Percentiles rank a stretch among this genome's conserved stretches.
Evolutionary conservation across 2,888 invertebrate genomes (phyloP).

Genomic region (Ophonus ardosiacus): DNA sequence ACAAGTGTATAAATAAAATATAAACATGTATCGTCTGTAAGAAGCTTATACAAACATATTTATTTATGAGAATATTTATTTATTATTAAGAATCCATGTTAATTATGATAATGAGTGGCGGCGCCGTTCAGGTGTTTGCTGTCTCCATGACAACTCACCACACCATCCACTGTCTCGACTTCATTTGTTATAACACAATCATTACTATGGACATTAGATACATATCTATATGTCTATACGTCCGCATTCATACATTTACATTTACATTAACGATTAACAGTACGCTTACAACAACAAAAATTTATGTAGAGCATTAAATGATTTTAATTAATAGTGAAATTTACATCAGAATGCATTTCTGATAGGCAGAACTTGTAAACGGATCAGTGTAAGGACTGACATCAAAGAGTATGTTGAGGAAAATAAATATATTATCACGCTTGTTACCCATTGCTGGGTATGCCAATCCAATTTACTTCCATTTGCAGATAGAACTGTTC

Average conservation of each 20-base stretch:
- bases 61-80: not conserved
- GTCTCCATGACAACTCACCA: not conserved
- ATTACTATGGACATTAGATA: not conserved
- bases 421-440: not conserved
- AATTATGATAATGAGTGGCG: not conserved
- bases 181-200: not conserved
- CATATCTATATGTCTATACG: not conserved
- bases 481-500: too few species aligned
- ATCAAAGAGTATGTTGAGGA: not conserved
- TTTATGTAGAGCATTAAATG: not conserved
- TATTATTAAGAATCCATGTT: not conserved
- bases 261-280: not conserved
- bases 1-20: not conserved
- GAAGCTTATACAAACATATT: not conserved
- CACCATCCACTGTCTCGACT: not conserved
- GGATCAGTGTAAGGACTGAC: not conserved
- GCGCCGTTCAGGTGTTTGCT: not conserved
- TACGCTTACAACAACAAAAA: not conserved
- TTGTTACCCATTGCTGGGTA: not conserved
- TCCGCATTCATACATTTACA: not conserved
- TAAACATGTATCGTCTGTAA: not conserved
- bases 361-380: not conserved
- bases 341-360: not conserved
- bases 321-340: not conserved
- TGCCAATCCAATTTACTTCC: too few species aligned